phyloP scores from a whole-genome alignment of 2,888 invertebrate genomes.

The Camptogramma bilineatum region DNA sequence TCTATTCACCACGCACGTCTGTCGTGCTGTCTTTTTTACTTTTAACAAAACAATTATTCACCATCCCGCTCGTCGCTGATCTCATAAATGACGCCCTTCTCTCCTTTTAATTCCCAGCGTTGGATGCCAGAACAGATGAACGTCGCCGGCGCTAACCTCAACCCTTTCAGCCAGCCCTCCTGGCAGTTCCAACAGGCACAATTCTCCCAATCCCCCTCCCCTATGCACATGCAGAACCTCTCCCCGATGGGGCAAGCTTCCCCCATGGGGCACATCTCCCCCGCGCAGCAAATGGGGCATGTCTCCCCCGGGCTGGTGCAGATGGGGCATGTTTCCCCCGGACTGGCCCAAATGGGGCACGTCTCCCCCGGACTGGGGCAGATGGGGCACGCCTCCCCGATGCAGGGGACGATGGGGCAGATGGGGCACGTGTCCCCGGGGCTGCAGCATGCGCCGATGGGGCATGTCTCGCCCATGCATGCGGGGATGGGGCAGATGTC shows the following conservation, averaged over 20 bases:
- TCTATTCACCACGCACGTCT: too few relatives aligned
- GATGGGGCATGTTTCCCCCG: slow-evolving; percentile 1
- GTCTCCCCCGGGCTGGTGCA: slow-evolving; percentile 10
- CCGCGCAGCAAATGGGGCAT: too few relatives aligned
- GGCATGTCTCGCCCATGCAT: slow-evolving; percentile 4
- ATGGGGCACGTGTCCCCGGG: slow-evolving; percentile 30
- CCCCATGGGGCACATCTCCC: not conserved
- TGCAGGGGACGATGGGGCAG: slow-evolving; percentile 3
- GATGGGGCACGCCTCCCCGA: slow-evolving; percentile 18
- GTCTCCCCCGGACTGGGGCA: slow-evolving; percentile 31
- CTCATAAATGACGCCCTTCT: too few relatives aligned
- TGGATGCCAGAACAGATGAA: slow-evolving; percentile 16
- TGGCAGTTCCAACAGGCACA: slow-evolving; percentile 24
- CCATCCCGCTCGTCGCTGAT: too few relatives aligned
- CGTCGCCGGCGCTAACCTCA: not conserved
- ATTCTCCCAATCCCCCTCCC: slow-evolving; percentile 24
- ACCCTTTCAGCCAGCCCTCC: slow-evolving; percentile 21
- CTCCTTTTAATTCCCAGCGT: slow-evolving; percentile 7
- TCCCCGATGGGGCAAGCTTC: slow-evolving; percentile 37
- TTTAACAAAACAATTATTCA: too few relatives aligned
- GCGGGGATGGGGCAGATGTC: slow-evolving; percentile 5
- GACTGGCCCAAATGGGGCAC: not conserved
- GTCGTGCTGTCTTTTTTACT: too few relatives aligned
- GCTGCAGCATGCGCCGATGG: slow-evolving; percentile 16
- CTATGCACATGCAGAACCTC: slow-evolving; percentile 34